Conservation (phyloP, 2,797 vertebrate species). For the Saguinus oedipus region DNA sequence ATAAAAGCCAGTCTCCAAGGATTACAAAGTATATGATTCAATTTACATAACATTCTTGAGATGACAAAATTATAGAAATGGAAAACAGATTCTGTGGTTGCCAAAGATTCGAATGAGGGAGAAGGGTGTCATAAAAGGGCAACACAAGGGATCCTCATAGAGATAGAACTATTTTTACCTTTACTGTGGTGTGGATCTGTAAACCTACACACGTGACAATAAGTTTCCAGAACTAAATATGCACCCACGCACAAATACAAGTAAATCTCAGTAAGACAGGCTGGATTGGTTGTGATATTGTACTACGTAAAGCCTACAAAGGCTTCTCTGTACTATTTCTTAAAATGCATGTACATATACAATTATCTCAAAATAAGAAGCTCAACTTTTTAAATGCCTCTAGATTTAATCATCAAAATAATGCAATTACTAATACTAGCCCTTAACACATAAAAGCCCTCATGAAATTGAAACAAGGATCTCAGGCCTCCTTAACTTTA, state of each 20-base stretch:
- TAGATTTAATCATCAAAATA: neutral
- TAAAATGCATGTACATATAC: neutral
- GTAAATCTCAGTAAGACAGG: neutral
- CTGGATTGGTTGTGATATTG: neutral
- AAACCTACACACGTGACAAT: neutral
- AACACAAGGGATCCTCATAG: neutral
- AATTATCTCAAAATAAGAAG: constrained; percentile 9
- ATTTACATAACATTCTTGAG: neutral
- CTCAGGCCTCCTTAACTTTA: neutral
- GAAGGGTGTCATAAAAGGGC: neutral
- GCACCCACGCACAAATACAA: neutral
- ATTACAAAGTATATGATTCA: neutral
- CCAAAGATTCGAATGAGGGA: neutral
- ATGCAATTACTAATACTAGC: neutral
- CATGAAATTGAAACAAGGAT: neutral
- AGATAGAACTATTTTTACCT: neutral
- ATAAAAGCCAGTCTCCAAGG: neutral
- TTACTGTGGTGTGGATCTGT: neutral
- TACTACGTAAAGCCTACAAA: neutral
- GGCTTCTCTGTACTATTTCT: neutral
- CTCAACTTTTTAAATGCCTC: neutral
- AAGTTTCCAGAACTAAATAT: neutral
- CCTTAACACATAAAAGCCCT: neutral
- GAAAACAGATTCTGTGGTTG: neutral
- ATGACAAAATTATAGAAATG: neutral